Conservation (phyloP, 2,113 vertebrate genomes). For the Triplophysa rosa region DNA sequence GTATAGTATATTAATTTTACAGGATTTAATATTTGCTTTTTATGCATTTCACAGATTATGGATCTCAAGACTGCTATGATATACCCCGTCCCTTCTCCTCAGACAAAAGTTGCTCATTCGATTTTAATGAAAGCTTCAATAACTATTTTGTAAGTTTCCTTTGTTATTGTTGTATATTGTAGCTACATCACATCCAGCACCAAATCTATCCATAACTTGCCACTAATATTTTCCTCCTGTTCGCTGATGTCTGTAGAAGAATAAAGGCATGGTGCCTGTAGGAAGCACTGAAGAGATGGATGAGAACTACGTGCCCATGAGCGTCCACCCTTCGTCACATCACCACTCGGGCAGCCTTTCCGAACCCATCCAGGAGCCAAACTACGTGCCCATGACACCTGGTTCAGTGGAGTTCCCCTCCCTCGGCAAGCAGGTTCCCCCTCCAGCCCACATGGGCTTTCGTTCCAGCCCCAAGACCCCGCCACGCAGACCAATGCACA, state of each 20-base stretch:
- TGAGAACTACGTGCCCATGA: conserved; percentile 99
- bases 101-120: conserved; percentile 90
- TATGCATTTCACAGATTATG: conserved; percentile 80
- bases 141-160: conserved; percentile 92
- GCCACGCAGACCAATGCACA: conserved; percentile 85
- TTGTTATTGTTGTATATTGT: too few relatives aligned
- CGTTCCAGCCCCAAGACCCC: conserved; percentile 96
- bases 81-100: conserved; percentile 91
- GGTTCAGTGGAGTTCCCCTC: conserved; percentile 94
- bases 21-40: not conserved
- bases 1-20: not conserved
- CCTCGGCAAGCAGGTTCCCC: conserved; percentile 96
- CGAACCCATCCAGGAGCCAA: conserved; percentile 89
- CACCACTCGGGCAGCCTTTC: conserved; percentile 89
- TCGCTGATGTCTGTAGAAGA: conserved; percentile 81
- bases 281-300: conserved; percentile 89
- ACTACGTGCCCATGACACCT: conserved; percentile 98
- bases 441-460: conserved; percentile 98
- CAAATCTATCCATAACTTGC: not conserved
- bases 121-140: conserved; percentile 88
- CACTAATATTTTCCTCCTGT: not conserved
- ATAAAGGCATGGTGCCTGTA: conserved; percentile 88
- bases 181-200: not conserved
- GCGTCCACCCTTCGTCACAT: conserved; percentile 91
- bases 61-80: conserved; percentile 97